Evolutionary conservation across 1,140 invertebrate genomes (phyloP).

Genomic region (Aphelenchoides fujianensis): DNA sequence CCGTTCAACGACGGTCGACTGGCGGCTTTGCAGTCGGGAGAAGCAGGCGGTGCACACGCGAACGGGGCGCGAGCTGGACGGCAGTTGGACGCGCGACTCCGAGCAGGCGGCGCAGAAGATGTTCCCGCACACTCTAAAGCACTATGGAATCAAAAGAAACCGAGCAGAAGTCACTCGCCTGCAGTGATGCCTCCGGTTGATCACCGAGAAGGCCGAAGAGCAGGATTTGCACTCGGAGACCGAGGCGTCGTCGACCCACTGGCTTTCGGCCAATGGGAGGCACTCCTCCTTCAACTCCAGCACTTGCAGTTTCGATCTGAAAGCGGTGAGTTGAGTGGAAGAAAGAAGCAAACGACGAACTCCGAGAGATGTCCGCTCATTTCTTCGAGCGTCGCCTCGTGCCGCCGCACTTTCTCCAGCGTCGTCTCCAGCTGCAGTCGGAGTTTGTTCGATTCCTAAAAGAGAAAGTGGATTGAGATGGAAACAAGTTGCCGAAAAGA

Average conservation of each 20-base stretch:
- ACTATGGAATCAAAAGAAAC: no score
- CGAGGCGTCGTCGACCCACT: slow-evolving; percentile 41
- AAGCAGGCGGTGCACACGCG: slow-evolving; percentile 44
- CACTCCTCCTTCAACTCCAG: slow-evolving; percentile 47
- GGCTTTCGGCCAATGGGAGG: slow-evolving; percentile 45
- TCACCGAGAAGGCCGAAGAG: slow-evolving; percentile 33
- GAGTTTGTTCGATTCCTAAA: slow-evolving; percentile 41
- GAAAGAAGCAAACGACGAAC: slow-evolving; percentile 23
- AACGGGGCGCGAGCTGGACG: slow-evolving; percentile 46
- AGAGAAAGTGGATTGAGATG: no score
- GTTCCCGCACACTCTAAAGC: slow-evolving; percentile 51
- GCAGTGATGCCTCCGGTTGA: slow-evolving; percentile 46
- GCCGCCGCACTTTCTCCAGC: slow-evolving; percentile 31
- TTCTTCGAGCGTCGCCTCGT: slow-evolving; percentile 39
- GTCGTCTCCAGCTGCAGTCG: slow-evolving; percentile 25
- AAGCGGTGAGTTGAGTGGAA: slow-evolving; percentile 23
- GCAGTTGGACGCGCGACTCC: slow-evolving; percentile 40
- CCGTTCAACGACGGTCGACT: no score
- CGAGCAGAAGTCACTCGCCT: no score
- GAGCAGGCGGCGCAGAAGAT: slow-evolving; percentile 44
- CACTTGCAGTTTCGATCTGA: slow-evolving; percentile 48
- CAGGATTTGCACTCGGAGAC: slow-evolving; percentile 37
- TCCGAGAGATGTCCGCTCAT: slow-evolving; percentile 46
- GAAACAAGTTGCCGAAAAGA: no score
- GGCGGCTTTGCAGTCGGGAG: slow-evolving; percentile 28